These are phyloP conservation scores for Neodiprion fabricii DNA, from an alignment of 1,140 invertebrate genomes.

Conservation along the genomic window DNA sequence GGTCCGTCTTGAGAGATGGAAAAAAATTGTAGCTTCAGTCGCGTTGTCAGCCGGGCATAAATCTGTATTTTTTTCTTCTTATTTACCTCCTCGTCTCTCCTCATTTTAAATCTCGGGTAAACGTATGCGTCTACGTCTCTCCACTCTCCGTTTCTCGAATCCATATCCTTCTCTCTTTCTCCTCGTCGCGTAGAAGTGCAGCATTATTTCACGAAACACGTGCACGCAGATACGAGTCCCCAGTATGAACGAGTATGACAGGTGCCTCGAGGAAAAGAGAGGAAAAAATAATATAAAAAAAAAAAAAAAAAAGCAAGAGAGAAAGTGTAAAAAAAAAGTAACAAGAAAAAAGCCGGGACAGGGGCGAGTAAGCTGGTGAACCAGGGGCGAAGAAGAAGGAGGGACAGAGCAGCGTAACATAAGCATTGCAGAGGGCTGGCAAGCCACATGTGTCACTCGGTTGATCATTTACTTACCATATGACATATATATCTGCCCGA, in stretches of 20 bases:
- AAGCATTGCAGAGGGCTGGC: constrained; percentile 53
- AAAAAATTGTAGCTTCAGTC: too few relatives aligned
- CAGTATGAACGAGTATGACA: constrained; percentile 51
- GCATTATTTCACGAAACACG: background rate
- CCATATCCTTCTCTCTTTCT: background rate
- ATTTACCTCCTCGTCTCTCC: too few relatives aligned
- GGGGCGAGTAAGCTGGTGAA: constrained; percentile 24
- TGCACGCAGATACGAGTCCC: constrained; percentile 1
- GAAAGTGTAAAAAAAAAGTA: constrained; percentile 8
- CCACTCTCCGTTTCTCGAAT: background rate
- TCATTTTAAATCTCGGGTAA: background rate
- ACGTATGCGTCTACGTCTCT: too few relatives aligned
- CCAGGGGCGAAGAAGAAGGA: constrained; percentile 24
- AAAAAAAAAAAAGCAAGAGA: constrained; percentile 17
- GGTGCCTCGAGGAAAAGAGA: constrained; percentile 52
- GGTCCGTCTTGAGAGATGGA: too few relatives aligned
- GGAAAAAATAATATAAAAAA: constrained; percentile 25
- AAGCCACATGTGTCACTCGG: constrained; percentile 56
- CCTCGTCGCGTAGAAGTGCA: background rate
- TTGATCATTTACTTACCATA: constrained; percentile 47
- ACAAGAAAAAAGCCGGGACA: background rate
- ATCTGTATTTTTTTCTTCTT: background rate
- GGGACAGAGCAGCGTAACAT: constrained; percentile 39
- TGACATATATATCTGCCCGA: background rate
- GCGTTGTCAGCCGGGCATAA: background rate